Conservation (phyloP, 23 tunicate species). For the Diplosoma virens region DNA sequence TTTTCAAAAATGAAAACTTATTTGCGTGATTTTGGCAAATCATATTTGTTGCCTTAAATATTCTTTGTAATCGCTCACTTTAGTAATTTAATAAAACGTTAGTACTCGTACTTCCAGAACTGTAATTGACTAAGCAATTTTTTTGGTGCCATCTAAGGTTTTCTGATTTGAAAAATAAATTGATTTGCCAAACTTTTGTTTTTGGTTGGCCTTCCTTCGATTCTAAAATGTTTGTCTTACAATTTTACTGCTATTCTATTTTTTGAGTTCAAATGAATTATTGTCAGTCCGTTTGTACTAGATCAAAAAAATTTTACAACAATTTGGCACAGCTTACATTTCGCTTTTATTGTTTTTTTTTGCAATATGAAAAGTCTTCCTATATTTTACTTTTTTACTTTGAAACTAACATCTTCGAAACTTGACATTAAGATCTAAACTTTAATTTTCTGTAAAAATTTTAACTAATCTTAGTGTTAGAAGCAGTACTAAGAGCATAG, state of each 20-base stretch:
- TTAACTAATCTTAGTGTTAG: too few species aligned
- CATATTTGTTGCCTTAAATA: neutral
- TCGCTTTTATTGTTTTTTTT: constrained; percentile 1
- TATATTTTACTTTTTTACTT: neutral
- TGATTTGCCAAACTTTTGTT: neutral
- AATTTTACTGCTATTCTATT: too few species aligned
- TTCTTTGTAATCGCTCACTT: too few species aligned
- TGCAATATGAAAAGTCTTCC: constrained; percentile 1
- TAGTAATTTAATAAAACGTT: neutral
- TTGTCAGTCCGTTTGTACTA: neutral
- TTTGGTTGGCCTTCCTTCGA: neutral
- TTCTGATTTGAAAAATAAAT: neutral
- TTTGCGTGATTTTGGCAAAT: neutral
- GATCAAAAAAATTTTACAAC: neutral
- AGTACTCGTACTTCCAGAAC: neutral
- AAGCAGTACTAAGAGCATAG: too few species aligned
- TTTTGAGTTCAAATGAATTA: too few species aligned
- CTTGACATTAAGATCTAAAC: too few species aligned
- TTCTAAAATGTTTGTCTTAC: neutral
- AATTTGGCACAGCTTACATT: constrained; percentile 7
- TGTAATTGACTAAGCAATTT: neutral
- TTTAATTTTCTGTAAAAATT: too few species aligned
- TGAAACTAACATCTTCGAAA: neutral
- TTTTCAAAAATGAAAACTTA: neutral
- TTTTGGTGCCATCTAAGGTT: neutral